Base-by-base conservation (phyloP, 2,113 vertebrate genomes). In the Prietella phreatophila region DNA sequence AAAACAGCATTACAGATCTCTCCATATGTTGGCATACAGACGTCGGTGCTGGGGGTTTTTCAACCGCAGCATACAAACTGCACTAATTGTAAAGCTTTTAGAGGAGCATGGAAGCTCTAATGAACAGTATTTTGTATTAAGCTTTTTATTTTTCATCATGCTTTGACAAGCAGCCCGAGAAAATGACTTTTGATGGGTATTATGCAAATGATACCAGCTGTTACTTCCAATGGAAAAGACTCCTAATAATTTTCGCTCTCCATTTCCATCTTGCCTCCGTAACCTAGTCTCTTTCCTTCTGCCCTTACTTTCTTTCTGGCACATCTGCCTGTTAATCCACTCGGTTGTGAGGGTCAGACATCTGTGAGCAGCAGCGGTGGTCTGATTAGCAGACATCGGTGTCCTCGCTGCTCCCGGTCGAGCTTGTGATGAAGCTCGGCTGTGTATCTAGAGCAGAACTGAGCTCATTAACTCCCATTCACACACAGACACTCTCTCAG, bases 201-300 rank as follows among this genome's bases (percentile, higher is more conserved):
- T 92, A 93, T 93, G 92, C 89, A 93, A 93, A 93, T 93, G 88
- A 89, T 39, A 87, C 91, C 92, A 93, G 91, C 92, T 93, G 92
- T 92, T 93, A 87, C 91, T 89, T 89, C 89, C 87, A 91, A 92
- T 90, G 88, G 88, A 88, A 87, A 90, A 86, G 90, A 85, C 83
- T 90, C 85, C 91, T 89, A 92, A 92, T 90, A 89, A 85, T 82
- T 84, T 75, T 76, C 79, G 55, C 61, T 89, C 69, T 84, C 42
- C 0, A 42, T 60, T 83, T 56, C 80, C 67, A 36, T 58, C 69
- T 61, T 82, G 19, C 79, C 67, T 87, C 55, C 84, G 14, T 79
- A 86, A 61, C 55, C 36, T 69, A n/a, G n/a, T 63, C 30, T 85
- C 67, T 39, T 78, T 27, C 58, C 67, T 53, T 67, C 60, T 10